Conservation (phyloP, 1,140 invertebrate species). For the Tetramorium alpestre region DNA sequence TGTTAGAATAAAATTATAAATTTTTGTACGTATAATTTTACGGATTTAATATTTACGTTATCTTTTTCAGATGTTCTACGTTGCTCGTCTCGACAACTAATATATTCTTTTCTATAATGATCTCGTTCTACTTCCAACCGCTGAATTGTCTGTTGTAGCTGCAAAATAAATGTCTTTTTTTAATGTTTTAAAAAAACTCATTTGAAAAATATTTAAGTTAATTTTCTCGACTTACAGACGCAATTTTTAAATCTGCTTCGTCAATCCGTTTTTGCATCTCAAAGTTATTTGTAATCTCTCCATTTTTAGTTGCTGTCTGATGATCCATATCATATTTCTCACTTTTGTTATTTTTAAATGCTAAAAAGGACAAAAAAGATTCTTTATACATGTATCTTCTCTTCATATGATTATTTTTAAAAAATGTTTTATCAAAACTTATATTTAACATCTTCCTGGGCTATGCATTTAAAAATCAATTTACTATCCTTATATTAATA, state of each 20-base stretch:
- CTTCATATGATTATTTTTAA: background rate
- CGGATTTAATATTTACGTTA: conserved; percentile 78
- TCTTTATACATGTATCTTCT: background rate
- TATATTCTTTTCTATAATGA: conserved; percentile 85
- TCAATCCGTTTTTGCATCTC: conserved; percentile 65
- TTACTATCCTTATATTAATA: background rate
- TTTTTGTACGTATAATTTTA: conserved; percentile 77
- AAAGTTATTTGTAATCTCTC: conserved; percentile 36
- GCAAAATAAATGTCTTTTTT: conserved; percentile 36
- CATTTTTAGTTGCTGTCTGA: conserved; percentile 16
- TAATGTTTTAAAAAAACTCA: background rate
- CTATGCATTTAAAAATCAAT: background rate
- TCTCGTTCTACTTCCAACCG: conserved; percentile 85
- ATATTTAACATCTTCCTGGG: background rate
- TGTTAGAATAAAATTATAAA: conserved; percentile 25
- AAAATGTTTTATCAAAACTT: background rate
- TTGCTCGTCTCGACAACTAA: conserved; percentile 82
- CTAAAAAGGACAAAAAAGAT: conserved; percentile 4
- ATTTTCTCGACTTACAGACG: conserved; percentile 56
- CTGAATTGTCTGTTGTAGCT: conserved; percentile 79
- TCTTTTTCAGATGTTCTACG: conserved; percentile 78
- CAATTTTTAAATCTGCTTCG: conserved; percentile 69
- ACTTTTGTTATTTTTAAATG: conserved; percentile 3
- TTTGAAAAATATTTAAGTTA: background rate
- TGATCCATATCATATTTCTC: background rate